These are phyloP conservation scores for Gambelia wislizenii DNA, from an alignment of 2,797 vertebrate genomes.

Conservation along the genomic window DNA sequence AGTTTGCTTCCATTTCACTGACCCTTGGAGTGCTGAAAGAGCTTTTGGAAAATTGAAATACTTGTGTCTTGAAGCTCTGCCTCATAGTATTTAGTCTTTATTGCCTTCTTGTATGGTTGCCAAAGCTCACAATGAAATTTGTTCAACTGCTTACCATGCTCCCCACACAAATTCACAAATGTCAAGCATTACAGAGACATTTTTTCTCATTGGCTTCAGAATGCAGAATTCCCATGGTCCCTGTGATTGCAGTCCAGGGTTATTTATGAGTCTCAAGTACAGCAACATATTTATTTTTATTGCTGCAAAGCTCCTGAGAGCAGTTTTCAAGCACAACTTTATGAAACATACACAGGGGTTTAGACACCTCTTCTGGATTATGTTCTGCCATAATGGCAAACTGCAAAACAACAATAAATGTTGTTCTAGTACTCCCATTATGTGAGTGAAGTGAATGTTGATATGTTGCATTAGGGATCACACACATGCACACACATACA, in stretches of 20 bases:
- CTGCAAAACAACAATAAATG: conserved; percentile 3
- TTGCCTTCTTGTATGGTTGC: conserved; percentile 49
- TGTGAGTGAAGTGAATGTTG: neutral
- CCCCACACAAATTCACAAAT: conserved; percentile 56
- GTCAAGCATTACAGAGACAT: conserved; percentile 60
- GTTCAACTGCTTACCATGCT: conserved; percentile 62
- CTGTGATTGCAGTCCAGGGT: conserved; percentile 31
- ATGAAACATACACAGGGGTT: conserved; percentile 44
- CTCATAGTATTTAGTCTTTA: conserved; percentile 47
- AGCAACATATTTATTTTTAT: conserved; percentile 42
- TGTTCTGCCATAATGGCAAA: neutral
- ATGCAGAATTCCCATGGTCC: conserved; percentile 48
- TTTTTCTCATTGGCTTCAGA: conserved; percentile 61
- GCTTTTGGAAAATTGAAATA: conserved; percentile 21
- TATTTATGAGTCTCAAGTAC: conserved; percentile 53
- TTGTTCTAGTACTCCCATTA: conserved; percentile 28
- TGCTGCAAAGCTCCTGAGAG: conserved; percentile 47
- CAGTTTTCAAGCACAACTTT: conserved; percentile 44
- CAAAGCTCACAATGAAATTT: conserved; percentile 58
- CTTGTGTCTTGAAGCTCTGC: conserved; percentile 33
- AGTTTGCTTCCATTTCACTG: conserved; percentile 29
- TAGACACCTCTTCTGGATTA: conserved; percentile 17
- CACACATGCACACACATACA: conserved; percentile 4
- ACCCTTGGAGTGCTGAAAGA: conserved; percentile 40
- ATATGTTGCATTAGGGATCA: neutral